Evolutionary conservation across 2,113 vertebrate genomes (phyloP), one percentile per base, ranked within the genome.

Genomic region (Callaeas wilsoni): DNA sequence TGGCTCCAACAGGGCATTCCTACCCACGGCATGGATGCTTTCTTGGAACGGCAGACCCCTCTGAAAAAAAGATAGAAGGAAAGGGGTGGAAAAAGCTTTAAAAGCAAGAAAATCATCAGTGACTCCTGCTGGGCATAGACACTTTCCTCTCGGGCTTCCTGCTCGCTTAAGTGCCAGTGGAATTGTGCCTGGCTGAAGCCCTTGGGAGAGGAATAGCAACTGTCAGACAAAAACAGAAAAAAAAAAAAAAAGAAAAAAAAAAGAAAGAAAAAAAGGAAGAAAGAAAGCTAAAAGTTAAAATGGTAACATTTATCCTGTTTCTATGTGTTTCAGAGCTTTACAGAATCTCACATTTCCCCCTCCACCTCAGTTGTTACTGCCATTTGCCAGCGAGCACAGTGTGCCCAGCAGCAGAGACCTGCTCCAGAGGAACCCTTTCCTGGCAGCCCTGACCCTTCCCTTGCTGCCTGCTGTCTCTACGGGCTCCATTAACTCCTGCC

Each of bases 271-370:
- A 63, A 7, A 4, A 15, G 42, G 8, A 59, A 59, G 21, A 63
- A 59, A 59, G 21, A 63, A 80, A 68, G 23, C 9, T 46, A 35
- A 23, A 80, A 71, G 29, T 3, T 42, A 27, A 75, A 52, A 50
- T 13, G 42, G 35, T 29, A 32, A 3, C 1, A 0, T 84, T 79
- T 88, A 30, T n/a, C 18, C 35, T 75, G 18, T 78, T 81, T 55
- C 35, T 60, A 6, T 37, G 49, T 37, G 27, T 73, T 64, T 91
- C 41, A 35, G 32, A 65, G 62, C 5, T 2, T 46, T 41, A 7
- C 27, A 29, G 44, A 76, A 67, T 16, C 37, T 56, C 0, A 0
- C 8, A 17, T 44, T 76, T 88, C n/a, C 9, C n/a, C 56, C 17
- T 71, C 44, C 2, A 2, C 46, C 57, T 39, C 37, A 33, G 0